Base-by-base conservation (phyloP, 2,797 vertebrate genomes). In the Mormyrops boulengeri region DNA sequence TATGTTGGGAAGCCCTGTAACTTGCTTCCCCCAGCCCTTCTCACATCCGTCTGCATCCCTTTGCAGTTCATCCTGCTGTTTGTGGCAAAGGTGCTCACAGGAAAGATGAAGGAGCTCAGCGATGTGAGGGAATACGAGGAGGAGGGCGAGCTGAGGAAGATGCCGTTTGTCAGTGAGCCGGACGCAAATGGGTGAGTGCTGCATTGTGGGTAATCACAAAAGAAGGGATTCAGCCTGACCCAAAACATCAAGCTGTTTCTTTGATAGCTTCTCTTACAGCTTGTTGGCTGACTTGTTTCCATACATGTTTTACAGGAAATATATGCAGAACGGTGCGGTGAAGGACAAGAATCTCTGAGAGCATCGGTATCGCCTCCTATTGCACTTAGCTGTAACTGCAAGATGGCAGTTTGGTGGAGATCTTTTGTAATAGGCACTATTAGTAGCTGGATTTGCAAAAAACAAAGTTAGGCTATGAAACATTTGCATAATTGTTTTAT, bases 81-180 rank as follows among this genome's bases (percentile, higher is more conserved):
- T 5, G 97, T 98, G 47, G 95, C 95, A 92, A 99, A 98, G 94
- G 96, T 99, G 93, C 91, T 99, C 89, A 97, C 95, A 0, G 97
- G 97, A 60, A 96, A 98, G 94, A 88, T 99, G 93, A 96, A 93
- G 0, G 98, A 98, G 92, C 95, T 99, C 92, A 98, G 97, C 0
- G 98, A 99, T 0, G 96, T 98, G 38, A 94, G 98, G 0, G 98
- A 99, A 89, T 99, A 99, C 0, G 98, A 99, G 8, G 91, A 96
- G 8, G 91, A 91, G 92, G 77, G 55, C 90, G 93, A 19, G 12
- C 0, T 49, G 90, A 96, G 0, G 95, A 96, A 34, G 96, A 55
- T 89, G 93, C 14, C 11, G 0, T 53, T 93, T 91, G 94, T 92
- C 93, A 92, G 95, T 94, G 94, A 94, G 92, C 92, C 0, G 90